Evolutionary conservation across 2,797 vertebrate species (phyloP).

Genomic region (Propithecus perrieri): DNA sequence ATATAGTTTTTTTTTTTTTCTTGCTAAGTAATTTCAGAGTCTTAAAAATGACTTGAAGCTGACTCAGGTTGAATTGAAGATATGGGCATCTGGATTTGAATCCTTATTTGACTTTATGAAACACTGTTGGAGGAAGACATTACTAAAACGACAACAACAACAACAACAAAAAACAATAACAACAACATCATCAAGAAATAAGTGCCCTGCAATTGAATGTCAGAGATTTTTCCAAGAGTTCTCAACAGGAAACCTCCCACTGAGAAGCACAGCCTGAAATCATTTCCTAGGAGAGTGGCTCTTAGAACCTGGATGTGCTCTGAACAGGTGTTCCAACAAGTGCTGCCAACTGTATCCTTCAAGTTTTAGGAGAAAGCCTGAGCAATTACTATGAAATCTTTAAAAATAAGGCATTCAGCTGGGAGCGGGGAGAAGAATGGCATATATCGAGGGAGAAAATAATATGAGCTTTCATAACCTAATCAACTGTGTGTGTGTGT

Average conservation of each 20-base stretch:
- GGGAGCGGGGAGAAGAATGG: not conserved
- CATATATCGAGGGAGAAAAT: not conserved
- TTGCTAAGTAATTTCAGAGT: not conserved
- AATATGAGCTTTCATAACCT: not conserved
- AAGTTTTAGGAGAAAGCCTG: not conserved
- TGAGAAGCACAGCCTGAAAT: slow-evolving; percentile 62
- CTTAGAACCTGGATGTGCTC: slow-evolving; percentile 37
- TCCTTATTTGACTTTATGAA: slow-evolving; percentile 38
- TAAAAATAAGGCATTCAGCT: not conserved
- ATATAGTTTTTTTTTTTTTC: not conserved
- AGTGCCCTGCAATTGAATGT: slow-evolving; percentile 36
- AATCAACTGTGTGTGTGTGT: not conserved
- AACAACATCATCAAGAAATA: slow-evolving; percentile 34
- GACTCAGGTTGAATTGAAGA: not conserved
- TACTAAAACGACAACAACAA: slow-evolving; percentile 48
- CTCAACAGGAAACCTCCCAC: slow-evolving; percentile 17
- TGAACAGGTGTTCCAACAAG: slow-evolving; percentile 68
- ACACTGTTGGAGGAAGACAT: not conserved
- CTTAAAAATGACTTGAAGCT: not conserved
- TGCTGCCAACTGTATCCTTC: slow-evolving; percentile 58
- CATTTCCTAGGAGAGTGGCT: slow-evolving; percentile 51
- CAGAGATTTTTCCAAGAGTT: slow-evolving; percentile 56
- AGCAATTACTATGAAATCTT: slow-evolving; percentile 48
- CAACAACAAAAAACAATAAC: slow-evolving; percentile 48
- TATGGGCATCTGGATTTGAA: not conserved